Percentiles rank a stretch among this genome's conserved stretches.
These are phyloP conservation scores for Malthinus flaveolus DNA, from an alignment of 2,888 invertebrate genomes.

Conservation along the genomic window DNA sequence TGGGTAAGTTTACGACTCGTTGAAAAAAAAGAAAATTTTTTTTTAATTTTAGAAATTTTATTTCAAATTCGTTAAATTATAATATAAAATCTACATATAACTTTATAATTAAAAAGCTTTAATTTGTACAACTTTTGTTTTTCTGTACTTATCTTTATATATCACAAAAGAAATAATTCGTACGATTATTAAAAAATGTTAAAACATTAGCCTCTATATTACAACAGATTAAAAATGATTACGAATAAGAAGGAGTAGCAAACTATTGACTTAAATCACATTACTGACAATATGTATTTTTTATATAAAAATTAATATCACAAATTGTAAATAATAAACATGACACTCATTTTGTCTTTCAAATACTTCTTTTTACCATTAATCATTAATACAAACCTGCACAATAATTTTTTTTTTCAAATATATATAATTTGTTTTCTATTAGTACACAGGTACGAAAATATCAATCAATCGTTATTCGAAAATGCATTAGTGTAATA, in stretches of 20 bases:
- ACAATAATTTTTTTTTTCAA: conserved; percentile 7
- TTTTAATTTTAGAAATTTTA: not conserved
- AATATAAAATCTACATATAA: conserved; percentile 25
- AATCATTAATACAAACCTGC: conserved; percentile 9
- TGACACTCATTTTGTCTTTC: conserved; percentile 9
- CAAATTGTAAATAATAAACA: conserved; percentile 22
- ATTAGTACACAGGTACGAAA: conserved; percentile 29
- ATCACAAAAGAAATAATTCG: conserved; percentile 27
- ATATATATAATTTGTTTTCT: conserved; percentile 16
- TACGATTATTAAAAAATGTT: conserved; percentile 10
- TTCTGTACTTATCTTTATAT: conserved; percentile 12
- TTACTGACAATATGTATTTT: conserved; percentile 21
- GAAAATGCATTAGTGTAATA: conserved; percentile 31
- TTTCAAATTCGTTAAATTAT: conserved; percentile 13
- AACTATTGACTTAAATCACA: conserved; percentile 23
- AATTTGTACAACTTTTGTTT: conserved; percentile 16
- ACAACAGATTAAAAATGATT: conserved; percentile 8
- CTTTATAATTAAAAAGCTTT: conserved; percentile 16
- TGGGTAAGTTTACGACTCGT: too few relatives aligned
- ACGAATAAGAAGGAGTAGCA: conserved; percentile 11
- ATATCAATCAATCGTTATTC: conserved; percentile 24
- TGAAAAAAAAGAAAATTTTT: too few relatives aligned
- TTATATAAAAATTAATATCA: conserved; percentile 21
- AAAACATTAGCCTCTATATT: conserved; percentile 19
- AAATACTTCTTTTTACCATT: conserved; percentile 13